Evolutionary conservation across 1,140 invertebrate species (phyloP).

Genomic region (Cephus cinctus): DNA sequence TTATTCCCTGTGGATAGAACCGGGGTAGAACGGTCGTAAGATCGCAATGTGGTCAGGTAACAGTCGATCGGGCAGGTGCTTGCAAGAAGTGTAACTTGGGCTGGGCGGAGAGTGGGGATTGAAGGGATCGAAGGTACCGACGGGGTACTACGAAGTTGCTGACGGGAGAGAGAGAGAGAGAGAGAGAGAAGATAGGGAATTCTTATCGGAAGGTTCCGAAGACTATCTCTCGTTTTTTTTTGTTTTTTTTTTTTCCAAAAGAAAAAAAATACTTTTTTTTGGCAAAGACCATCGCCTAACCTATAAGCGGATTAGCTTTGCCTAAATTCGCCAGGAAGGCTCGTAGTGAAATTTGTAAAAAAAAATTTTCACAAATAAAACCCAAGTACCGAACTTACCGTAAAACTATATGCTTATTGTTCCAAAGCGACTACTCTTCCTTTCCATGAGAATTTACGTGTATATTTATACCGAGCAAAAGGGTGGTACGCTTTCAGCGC

Average conservation of each 20-base stretch:
- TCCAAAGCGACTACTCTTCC: background rate
- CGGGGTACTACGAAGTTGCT: conserved; percentile 3
- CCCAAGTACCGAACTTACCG: too few species aligned
- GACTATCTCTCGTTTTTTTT: too few species aligned
- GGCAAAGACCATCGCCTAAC: too few species aligned
- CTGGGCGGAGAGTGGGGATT: background rate
- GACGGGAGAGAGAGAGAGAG: conserved; percentile 9
- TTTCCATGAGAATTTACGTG: background rate
- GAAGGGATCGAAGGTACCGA: background rate
- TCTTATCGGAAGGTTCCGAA: too few species aligned
- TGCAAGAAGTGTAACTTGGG: conserved; percentile 35
- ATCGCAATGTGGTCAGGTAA: conserved; percentile 28
- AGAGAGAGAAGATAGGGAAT: conserved; percentile 7
- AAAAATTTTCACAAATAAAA: too few species aligned
- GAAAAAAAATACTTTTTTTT: too few species aligned
- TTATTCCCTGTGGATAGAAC: too few species aligned
- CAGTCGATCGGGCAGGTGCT: conserved; percentile 30
- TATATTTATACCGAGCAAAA: background rate
- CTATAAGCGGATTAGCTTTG: too few species aligned
- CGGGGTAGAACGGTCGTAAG: background rate
- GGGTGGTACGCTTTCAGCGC: too few species aligned
- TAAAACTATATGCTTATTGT: background rate
- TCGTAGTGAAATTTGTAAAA: too few species aligned
- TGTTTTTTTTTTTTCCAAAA: too few species aligned
- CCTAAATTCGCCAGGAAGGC: too few species aligned